Conservation (phyloP, 2,113 vertebrate genomes). For the Sus scrofa region DNA sequence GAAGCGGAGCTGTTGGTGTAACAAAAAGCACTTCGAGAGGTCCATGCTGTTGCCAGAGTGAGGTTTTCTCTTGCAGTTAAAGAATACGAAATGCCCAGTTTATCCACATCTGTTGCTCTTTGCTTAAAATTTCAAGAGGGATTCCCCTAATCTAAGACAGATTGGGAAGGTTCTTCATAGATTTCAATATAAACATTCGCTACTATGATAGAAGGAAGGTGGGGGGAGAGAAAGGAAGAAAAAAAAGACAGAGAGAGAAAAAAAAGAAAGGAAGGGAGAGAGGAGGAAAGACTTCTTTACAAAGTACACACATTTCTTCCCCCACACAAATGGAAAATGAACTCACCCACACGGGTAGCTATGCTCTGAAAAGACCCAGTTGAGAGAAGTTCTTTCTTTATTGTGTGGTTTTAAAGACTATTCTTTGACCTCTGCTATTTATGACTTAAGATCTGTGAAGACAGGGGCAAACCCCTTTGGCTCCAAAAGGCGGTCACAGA, state of each 20-base stretch:
- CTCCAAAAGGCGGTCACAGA: neutral
- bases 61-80: neutral
- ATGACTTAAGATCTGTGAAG: neutral
- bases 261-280: neutral
- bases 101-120: neutral
- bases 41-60: fast-evolving
- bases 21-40: fast-evolving
- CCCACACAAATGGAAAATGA: constrained; percentile 32
- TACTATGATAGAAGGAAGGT: too few relatives aligned
- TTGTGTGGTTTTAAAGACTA: constrained; percentile 54
- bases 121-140: neutral
- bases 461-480: constrained; percentile 22
- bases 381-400: constrained; percentile 61
- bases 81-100: neutral
- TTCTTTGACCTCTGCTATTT: constrained; percentile 70
- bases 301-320: neutral
- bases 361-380: neutral
- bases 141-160: neutral
- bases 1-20: fast-evolving
- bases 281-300: neutral
- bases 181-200: neutral
- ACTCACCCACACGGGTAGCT: neutral
- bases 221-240: fast-evolving
- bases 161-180: neutral
- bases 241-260: neutral